phyloP scores from a whole-genome alignment of 23 tunicate genomes.

The Trididemnum miniatum region DNA sequence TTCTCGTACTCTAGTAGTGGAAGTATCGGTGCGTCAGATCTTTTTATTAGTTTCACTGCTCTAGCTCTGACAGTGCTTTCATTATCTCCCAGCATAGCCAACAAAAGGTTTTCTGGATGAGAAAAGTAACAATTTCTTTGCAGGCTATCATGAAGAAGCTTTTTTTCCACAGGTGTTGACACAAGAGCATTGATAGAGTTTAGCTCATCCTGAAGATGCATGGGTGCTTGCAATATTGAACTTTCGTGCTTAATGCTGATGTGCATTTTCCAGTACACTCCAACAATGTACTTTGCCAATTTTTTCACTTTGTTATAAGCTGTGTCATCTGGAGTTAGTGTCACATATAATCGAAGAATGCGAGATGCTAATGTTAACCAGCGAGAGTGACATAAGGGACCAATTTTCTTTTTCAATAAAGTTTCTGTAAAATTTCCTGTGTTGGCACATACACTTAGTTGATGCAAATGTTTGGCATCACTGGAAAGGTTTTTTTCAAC shows the following conservation, averaged over 20 bases:
- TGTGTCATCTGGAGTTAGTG: not conserved
- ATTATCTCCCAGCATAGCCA: slow-evolving; percentile 9
- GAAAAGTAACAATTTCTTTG: not conserved
- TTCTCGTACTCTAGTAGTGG: not conserved
- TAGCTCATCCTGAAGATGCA: not conserved
- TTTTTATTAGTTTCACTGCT: not conserved
- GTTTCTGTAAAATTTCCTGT: not conserved
- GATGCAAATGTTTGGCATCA: not conserved
- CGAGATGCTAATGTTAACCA: not conserved
- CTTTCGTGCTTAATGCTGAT: not conserved
- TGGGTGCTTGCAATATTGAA: not conserved
- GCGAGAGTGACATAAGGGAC: not conserved
- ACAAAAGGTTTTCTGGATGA: not conserved
- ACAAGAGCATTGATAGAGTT: not conserved
- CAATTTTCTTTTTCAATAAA: not conserved
- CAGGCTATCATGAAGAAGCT: not conserved
- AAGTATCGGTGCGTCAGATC: not conserved
- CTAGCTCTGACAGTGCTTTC: slow-evolving; percentile 9
- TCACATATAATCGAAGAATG: not conserved
- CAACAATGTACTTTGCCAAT: not conserved
- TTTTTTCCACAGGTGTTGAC: not conserved
- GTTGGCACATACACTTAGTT: not conserved
- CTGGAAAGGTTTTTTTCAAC: not conserved
- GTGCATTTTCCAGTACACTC: not conserved
- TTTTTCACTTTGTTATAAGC: not conserved